Evolutionary conservation across 2,797 vertebrate genomes (phyloP), one percentile per base, ranked within the genome.

Genomic region (Sebastiscus tertius): DNA sequence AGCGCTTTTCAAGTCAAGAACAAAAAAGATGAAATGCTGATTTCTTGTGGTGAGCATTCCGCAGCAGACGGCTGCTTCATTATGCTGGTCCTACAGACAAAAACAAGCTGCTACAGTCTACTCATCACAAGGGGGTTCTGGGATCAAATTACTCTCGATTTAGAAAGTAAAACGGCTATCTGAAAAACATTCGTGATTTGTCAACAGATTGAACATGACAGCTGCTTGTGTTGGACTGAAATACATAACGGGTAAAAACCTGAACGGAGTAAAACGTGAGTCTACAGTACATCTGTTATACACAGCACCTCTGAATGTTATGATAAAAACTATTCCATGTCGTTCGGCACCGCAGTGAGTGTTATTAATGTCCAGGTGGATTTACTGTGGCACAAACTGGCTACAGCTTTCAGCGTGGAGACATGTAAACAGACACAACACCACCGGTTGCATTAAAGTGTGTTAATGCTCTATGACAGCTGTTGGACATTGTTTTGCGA

Each of bases 1-100:
- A 83, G 22, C 85, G 79, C 69, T 87, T 91, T 93, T 93, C 91
- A 94, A 94, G 91, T 92, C 78, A 63, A 59, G 83, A 88, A 90
- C 73, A 86, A 90, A 89, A 49, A 83, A 79, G 60, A 91, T 88
- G 84, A 93, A 93, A 93, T 91, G 90, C 77, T 91, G 84, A 91
- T 88, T 90, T 90, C 76, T 83, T 85, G 86, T 85, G 88, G 88
- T 82, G 89, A 93, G 92, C 89, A 87, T 90, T 95, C 91, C 81
- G 77, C 93, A 95, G 93, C 89, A 79, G 81, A 84, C 65, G 69
- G 87, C 93, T 86, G 93, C 88, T 91, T 94, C 93, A 95, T 94
- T 77, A 93, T 75, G 84, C 90, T 81, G 76, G 72, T 86, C 87
- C 86, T 76, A 78, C 70, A 86, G 76, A 89, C 75, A 77, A 78